These are phyloP conservation scores for Apostichopus leukothele DNA, from an alignment of 53 echinoderm and acorn worm genomes.

Conservation along the genomic window DNA sequence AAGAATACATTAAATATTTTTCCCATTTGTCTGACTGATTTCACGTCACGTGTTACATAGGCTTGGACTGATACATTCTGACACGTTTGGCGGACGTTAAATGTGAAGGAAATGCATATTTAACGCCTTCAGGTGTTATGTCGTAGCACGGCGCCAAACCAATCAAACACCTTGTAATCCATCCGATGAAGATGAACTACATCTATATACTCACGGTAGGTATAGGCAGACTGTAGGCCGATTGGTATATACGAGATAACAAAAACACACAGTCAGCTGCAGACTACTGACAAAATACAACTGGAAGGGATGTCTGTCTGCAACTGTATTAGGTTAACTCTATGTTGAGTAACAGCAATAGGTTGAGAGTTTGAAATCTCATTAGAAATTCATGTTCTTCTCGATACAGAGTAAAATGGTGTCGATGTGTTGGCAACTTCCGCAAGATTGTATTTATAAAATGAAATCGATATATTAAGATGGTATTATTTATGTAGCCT, in stretches of 20 bases:
- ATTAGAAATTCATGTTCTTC: not conserved
- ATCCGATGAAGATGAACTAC: not conserved
- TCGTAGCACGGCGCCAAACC: not conserved
- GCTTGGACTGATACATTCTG: not conserved
- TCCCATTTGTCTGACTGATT: not conserved
- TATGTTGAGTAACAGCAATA: not conserved
- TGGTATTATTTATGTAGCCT: no score
- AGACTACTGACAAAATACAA: not conserved
- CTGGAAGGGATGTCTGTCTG: not conserved
- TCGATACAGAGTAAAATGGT: not conserved
- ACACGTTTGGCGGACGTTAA: not conserved
- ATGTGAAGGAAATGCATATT: not conserved
- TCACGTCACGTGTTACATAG: not conserved
- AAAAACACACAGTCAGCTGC: not conserved
- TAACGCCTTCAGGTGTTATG: not conserved
- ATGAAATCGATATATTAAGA: no score
- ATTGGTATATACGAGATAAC: not conserved
- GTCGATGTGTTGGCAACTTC: not conserved
- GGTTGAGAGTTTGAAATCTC: not conserved
- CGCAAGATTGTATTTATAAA: no score
- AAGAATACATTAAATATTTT: not conserved
- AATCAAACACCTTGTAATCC: slow-evolving; percentile 2
- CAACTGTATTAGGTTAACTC: not conserved
- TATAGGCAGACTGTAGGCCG: not conserved
- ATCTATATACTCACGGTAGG: not conserved